A percentile compares a stretch with the other conserved stretches of the same genome.
phyloP scores from a whole-genome alignment of 92 coral and sea anemone species.

The Virgularia gustaviana region DNA sequence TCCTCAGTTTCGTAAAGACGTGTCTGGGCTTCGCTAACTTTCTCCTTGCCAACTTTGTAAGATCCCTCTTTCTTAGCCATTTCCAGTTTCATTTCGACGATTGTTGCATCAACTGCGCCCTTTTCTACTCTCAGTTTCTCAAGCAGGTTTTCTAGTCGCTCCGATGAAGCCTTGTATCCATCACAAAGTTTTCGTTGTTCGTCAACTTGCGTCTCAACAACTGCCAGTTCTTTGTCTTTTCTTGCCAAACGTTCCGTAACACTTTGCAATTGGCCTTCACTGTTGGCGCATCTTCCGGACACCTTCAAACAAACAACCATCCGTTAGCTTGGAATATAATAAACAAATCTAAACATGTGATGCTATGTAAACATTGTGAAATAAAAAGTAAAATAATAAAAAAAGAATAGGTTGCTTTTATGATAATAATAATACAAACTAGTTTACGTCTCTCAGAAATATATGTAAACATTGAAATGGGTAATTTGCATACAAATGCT shows the following conservation, averaged over 20 bases:
- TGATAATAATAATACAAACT: no score
- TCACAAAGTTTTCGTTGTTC: slow-evolving; percentile 36
- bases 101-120: slow-evolving; percentile 4
- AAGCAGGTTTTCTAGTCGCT: slow-evolving; percentile 17
- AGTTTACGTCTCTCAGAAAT: no score
- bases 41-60: slow-evolving; percentile 30
- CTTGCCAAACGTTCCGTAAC: slow-evolving; percentile 22
- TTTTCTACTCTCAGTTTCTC: slow-evolving; percentile 25
- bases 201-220: slow-evolving; percentile 28
- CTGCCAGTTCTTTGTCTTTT: slow-evolving; percentile 27
- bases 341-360: background rate
- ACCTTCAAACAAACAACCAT: background rate
- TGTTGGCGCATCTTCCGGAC: slow-evolving; percentile 22
- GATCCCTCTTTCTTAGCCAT: slow-evolving; percentile 22
- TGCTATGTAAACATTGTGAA: background rate
- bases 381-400: no score
- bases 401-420: no score
- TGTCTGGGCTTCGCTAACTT: slow-evolving; percentile 13
- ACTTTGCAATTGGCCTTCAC: slow-evolving; percentile 31
- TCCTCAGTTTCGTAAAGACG: slow-evolving; percentile 35
- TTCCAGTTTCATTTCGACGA: slow-evolving; percentile 23
- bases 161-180: slow-evolving; percentile 23
- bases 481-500: no score
- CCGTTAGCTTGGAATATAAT: background rate
- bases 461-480: no score